These are phyloP conservation scores for Mareca penelope DNA, from an alignment of 2,797 vertebrate species.

Conservation along the genomic window DNA sequence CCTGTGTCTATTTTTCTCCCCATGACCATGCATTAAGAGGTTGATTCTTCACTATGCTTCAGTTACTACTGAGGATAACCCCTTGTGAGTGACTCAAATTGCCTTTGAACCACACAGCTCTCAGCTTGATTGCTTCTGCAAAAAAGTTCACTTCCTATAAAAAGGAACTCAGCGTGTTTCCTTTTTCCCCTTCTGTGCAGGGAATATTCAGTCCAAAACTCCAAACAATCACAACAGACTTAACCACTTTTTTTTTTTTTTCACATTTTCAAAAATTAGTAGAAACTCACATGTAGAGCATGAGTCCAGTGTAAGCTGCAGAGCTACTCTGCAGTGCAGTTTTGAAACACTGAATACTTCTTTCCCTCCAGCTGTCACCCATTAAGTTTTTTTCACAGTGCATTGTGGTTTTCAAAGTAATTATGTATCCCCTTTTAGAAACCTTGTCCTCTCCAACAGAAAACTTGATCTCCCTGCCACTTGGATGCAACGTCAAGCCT, in stretches of 20 bases:
- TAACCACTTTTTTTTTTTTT: neutral
- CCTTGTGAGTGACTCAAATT: neutral
- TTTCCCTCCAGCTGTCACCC: neutral
- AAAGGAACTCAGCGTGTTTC: neutral
- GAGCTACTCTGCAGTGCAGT: neutral
- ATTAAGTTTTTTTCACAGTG: neutral
- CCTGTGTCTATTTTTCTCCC: neutral
- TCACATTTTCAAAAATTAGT: neutral
- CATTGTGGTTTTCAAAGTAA: neutral
- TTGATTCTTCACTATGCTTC: neutral
- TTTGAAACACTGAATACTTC: neutral
- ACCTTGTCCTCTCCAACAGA: neutral
- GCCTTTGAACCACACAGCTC: neutral
- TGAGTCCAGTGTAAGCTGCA: neutral
- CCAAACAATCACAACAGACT: neutral
- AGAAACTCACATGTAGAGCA: neutral
- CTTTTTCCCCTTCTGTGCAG: neutral
- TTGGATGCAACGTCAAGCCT: neutral
- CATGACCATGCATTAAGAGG: neutral
- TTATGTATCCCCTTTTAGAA: neutral
- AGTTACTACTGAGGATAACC: neutral
- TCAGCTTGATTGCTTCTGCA: constrained; percentile 6
- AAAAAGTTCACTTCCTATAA: neutral
- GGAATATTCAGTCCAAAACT: neutral
- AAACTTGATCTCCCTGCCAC: neutral